phyloP scores from a whole-genome alignment of 2,888 invertebrate genomes.

The Agonum fuliginosum region DNA sequence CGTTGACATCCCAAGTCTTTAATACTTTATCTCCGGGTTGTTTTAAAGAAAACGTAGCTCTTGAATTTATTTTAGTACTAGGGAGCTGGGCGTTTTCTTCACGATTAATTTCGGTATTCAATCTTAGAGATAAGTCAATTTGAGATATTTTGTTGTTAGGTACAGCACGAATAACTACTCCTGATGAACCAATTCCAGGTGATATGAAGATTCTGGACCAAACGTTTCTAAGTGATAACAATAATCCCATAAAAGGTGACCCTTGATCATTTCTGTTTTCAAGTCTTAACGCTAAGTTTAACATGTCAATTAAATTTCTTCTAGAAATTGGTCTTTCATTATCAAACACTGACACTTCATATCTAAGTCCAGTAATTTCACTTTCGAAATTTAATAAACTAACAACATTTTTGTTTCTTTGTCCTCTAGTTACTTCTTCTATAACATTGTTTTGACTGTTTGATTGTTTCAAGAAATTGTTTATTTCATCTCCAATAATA shows the following conservation, averaged over 20 bases:
- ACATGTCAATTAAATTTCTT: background rate
- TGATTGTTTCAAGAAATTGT: constrained; percentile 65
- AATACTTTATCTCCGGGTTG: constrained; percentile 65
- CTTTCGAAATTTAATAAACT: constrained; percentile 63
- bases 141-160: constrained; percentile 69
- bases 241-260: constrained; percentile 54
- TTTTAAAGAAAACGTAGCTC: constrained; percentile 67
- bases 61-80: constrained; percentile 64
- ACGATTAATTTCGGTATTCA: constrained; percentile 64
- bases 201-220: constrained; percentile 52
- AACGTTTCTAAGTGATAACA: constrained; percentile 55
- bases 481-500: constrained; percentile 67
- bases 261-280: constrained; percentile 14
- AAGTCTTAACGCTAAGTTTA: background rate
- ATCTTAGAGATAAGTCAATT: constrained; percentile 66
- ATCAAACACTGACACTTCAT: constrained; percentile 64
- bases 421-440: constrained; percentile 68
- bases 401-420: constrained; percentile 65
- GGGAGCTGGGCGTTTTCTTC: constrained; percentile 62
- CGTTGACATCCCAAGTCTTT: constrained; percentile 69
- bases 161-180: constrained; percentile 64
- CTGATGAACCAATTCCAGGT: constrained; percentile 67
- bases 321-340: constrained; percentile 66
- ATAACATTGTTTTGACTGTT: constrained; percentile 68
- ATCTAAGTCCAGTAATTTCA: constrained; percentile 66